phyloP scores from a whole-genome alignment of 2,888 invertebrate species.

The Pristionchus entomophagus region DNA sequence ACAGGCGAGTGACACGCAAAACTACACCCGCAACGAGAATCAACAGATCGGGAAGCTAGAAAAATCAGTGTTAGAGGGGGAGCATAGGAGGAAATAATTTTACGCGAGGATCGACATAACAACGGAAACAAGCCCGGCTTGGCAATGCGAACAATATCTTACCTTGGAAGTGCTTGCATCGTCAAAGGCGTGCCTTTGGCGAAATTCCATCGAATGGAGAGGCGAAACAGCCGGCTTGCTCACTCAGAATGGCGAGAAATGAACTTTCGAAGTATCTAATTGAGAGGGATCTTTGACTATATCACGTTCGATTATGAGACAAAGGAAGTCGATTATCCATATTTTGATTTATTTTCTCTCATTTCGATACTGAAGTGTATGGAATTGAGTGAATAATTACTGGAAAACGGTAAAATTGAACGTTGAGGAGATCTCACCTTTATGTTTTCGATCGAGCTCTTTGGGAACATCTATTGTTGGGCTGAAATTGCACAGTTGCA shows the following conservation, averaged over 20 bases:
- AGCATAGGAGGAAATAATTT: too few relatives aligned
- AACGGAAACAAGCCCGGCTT: too few relatives aligned
- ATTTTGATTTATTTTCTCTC: too few relatives aligned
- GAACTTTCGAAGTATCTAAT: background rate
- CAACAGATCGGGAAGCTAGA: background rate
- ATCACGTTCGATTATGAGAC: background rate
- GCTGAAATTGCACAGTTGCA: too few relatives aligned
- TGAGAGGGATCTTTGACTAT: background rate
- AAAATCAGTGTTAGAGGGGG: too few relatives aligned
- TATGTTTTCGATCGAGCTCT: too few relatives aligned
- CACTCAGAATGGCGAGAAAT: background rate
- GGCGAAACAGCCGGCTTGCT: background rate
- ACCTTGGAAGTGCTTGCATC: background rate
- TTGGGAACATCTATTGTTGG: too few relatives aligned
- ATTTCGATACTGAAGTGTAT: too few relatives aligned
- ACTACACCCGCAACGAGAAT: background rate
- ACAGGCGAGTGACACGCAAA: background rate
- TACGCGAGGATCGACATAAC: too few relatives aligned
- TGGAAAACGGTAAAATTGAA: too few relatives aligned
- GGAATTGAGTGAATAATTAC: too few relatives aligned
- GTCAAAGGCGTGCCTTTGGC: background rate
- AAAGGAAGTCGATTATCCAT: background rate
- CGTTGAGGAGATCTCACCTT: too few relatives aligned
- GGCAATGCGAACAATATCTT: background rate
- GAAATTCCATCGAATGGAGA: background rate